Evolutionary conservation across 2,888 invertebrate species (phyloP).

Genomic region (Leptinotarsa juncta): DNA sequence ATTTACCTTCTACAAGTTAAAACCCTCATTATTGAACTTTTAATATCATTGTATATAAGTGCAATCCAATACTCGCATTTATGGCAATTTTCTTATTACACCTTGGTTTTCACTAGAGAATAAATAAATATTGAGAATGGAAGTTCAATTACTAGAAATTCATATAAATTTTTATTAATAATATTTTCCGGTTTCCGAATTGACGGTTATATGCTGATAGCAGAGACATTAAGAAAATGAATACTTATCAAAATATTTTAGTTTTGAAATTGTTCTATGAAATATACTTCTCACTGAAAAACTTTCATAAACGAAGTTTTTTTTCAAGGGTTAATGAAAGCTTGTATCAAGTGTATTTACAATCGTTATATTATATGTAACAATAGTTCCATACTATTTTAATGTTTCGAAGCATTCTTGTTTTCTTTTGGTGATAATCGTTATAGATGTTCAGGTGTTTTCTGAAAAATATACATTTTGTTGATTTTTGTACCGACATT

Average conservation of each 20-base stretch:
- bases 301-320: background rate
- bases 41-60: too few relatives aligned
- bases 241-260: background rate
- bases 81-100: too few relatives aligned
- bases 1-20: too few relatives aligned
- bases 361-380: slow-evolving; percentile 32
- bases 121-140: too few relatives aligned
- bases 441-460: slow-evolving; percentile 24
- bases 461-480: slow-evolving; percentile 29
- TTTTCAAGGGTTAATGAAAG: slow-evolving; percentile 26
- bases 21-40: too few relatives aligned
- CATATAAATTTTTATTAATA: too few relatives aligned
- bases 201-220: too few relatives aligned
- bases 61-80: too few relatives aligned
- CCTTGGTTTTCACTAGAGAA: too few relatives aligned
- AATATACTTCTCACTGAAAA: background rate
- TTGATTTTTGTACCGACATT: slow-evolving; percentile 38
- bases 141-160: too few relatives aligned
- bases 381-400: slow-evolving; percentile 8
- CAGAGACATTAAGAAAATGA: too few relatives aligned
- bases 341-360: slow-evolving; percentile 40
- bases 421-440: slow-evolving; percentile 15
- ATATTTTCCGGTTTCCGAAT: too few relatives aligned
- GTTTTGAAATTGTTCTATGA: background rate
- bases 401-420: slow-evolving; percentile 27